These are phyloP conservation scores for Troides oblongomaculatus DNA, from an alignment of 2,888 invertebrate species.

Conservation along the genomic window DNA sequence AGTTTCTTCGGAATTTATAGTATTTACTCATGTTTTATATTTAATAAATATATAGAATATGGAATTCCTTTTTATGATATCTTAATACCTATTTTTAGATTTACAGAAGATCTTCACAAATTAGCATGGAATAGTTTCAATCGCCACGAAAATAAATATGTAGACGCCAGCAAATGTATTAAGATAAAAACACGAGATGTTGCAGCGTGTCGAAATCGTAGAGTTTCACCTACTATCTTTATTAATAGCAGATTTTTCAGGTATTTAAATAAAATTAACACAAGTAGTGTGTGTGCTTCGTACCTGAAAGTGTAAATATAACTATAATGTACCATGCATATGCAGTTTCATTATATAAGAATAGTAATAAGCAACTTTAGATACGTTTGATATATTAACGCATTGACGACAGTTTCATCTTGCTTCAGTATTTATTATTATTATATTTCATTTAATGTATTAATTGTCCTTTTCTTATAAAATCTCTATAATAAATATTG, in stretches of 20 bases:
- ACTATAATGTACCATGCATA: background rate
- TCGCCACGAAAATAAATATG: slow-evolving; percentile 14
- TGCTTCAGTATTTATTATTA: too few relatives aligned
- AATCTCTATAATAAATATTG: too few relatives aligned
- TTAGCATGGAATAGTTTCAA: slow-evolving; percentile 12
- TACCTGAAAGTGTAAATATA: background rate
- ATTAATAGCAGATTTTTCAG: slow-evolving; percentile 26
- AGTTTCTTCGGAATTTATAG: too few relatives aligned
- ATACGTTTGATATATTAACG: too few relatives aligned
- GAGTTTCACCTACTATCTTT: slow-evolving; percentile 25
- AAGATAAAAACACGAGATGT: slow-evolving; percentile 23
- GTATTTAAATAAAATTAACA: slow-evolving; percentile 1
- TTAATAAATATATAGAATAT: too few relatives aligned
- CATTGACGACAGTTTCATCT: too few relatives aligned
- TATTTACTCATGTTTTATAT: too few relatives aligned
- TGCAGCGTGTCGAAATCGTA: slow-evolving; percentile 15
- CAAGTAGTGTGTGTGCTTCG: background rate
- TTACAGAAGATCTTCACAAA: slow-evolving; percentile 3
- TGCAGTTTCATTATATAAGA: background rate
- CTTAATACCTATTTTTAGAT: background rate
- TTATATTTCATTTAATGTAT: too few relatives aligned
- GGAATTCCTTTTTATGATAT: too few relatives aligned
- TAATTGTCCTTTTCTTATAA: too few relatives aligned
- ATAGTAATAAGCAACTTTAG: background rate
- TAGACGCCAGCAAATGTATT: slow-evolving; percentile 25